Evolutionary conservation across 2,888 invertebrate species (phyloP).

Genomic region (Mactromeris polynyma): DNA sequence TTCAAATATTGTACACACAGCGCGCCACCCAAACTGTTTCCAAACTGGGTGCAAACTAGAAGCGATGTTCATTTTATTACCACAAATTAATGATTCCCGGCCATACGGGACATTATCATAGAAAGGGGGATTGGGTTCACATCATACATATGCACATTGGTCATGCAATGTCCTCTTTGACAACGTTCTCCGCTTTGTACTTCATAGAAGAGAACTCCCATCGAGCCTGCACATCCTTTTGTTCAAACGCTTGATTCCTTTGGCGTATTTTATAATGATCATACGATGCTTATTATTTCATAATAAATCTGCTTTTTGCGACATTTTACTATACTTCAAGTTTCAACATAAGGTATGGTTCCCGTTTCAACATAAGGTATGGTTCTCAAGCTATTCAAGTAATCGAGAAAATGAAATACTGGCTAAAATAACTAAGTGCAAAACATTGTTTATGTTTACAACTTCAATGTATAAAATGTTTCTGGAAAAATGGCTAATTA

Average conservation of each 20-base stretch:
- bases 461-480: no score
- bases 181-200: background rate
- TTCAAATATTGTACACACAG: slow-evolving; percentile 35
- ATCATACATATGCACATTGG: slow-evolving; percentile 9
- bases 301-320: background rate
- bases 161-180: slow-evolving; percentile 21
- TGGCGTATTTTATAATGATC: background rate
- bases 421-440: background rate
- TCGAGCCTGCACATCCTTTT: background rate
- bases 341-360: background rate
- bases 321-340: background rate
- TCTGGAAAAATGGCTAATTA: no score
- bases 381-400: background rate
- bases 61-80: slow-evolving; percentile 55
- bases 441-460: background rate
- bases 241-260: background rate
- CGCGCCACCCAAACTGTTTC: slow-evolving; percentile 44
- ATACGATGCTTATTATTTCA: background rate
- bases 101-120: background rate
- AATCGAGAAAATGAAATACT: background rate
- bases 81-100: slow-evolving; percentile 40
- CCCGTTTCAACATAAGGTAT: slow-evolving; percentile 2
- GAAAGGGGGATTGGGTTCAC: background rate
- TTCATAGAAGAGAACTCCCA: background rate
- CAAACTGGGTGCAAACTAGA: background rate